A percentile compares a stretch with the other conserved stretches of the same genome.
phyloP scores from a whole-genome alignment of 1,140 invertebrate species.

The Aphis craccivora region DNA sequence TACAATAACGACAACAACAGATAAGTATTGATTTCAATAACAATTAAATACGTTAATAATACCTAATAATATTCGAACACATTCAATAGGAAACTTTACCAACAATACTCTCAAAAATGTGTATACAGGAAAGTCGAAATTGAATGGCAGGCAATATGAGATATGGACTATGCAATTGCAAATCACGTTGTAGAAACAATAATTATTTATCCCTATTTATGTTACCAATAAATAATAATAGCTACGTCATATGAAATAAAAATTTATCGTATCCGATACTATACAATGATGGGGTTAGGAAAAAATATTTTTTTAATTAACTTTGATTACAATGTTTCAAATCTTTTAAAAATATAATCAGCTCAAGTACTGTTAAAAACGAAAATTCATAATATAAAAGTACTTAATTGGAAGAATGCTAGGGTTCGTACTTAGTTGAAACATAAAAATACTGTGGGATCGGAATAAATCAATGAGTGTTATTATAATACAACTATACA shows the following conservation, averaged over 20 bases:
- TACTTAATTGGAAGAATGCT: background rate
- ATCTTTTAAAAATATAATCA: background rate
- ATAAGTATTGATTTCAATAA: too few species aligned
- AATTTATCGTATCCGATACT: too few species aligned
- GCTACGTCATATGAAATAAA: too few species aligned
- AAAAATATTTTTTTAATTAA: background rate
- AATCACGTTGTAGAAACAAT: background rate
- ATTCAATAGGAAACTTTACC: too few species aligned
- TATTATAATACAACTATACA: background rate
- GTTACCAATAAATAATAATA: too few species aligned
- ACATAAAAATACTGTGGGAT: background rate
- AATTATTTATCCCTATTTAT: background rate
- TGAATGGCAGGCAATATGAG: background rate
- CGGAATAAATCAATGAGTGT: background rate
- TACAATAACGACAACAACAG: too few species aligned
- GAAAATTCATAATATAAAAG: background rate
- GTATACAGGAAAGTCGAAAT: background rate
- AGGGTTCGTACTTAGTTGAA: background rate
- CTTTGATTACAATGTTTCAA: too few species aligned
- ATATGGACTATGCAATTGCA: too few species aligned
- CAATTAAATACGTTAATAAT: too few species aligned
- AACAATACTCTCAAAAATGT: background rate
- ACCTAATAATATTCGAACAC: too few species aligned
- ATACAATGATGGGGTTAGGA: background rate
- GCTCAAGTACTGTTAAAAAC: background rate